Base-by-base conservation (phyloP, 2,888 invertebrate genomes). In the Epirrhoe tristata region DNA sequence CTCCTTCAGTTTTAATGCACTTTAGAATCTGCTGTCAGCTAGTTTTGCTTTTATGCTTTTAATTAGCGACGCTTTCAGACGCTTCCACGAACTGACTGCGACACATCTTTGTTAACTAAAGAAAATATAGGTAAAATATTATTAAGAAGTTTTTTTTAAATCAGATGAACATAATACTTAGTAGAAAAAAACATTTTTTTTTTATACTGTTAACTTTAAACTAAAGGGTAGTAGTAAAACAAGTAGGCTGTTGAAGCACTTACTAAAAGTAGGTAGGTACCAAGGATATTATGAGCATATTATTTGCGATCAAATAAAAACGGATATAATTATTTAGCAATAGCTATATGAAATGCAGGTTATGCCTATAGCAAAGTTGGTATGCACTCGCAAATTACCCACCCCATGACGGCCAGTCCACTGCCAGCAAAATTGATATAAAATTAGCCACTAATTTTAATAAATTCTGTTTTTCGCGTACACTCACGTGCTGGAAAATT, bases 401-500 rank as follows among this genome's bases (percentile, higher is more conserved):
- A 54, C 34, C 50, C 32, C 52, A 52, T 59, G 48, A 32, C 62
- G 52, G 65, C 50, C 56, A 24, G 39, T 54, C 43, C 48, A 12
- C 17, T 54, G 59, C 59, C 62, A 63, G 74, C 73, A 58, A 66
- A 58, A 75, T 73, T 74, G 70, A 75, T 67, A 58, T 57, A 57
- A 69, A 75, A 75, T 77, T 67, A 74, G 69, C 62, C 6, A 69
- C 60, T 71, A 69, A 72, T 77, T 75, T 72, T 73, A 74, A 73
- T 76, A 74, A 71, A 72, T 66, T 66, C 74, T 67, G 66, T 65
- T 79, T 79, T 77, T 77, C 76, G 72, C 72, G 72, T 62, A 72
- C 70, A 69, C 69, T 73, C 76, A 73, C 74, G 76, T 71, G 74
- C 71, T 75, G 31, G 7, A 36, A 72, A 78, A 79, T 79, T 75